Base-by-base conservation (phyloP, 2,888 invertebrate species). In the Scelioninae gen. 1 region DNA sequence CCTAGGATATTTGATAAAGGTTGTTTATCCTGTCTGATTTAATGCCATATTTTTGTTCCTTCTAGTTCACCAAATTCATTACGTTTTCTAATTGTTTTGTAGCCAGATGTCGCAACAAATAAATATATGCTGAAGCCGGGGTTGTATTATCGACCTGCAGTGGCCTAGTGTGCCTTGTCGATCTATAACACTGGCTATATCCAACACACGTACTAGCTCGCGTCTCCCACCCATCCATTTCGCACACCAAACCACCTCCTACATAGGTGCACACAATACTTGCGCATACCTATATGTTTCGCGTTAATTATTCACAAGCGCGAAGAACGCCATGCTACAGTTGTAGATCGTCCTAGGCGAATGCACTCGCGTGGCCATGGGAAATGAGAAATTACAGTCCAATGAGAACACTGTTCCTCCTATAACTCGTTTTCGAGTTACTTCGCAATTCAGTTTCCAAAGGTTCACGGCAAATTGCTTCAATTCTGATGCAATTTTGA, bases 161-260 rank as follows among this genome's bases (percentile, higher is more conserved):
- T 84, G 86, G 86, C 86, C 87, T 86, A 87, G 86, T 87, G 83
- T 84, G 79, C 71, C 84, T 76, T 84, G 84, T 82, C 84, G 84
- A 85, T 85, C 82, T 76, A 75, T 72, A 66, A 81, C 78, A 68
- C 77, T 55, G 62, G 65, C 72, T 72, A 79, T 72, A 79, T 60
- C 65, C 58, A 80, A 81, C 76, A 74, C 69, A 68, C 80, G 68
- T 68, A 80, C 68, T 66, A 68, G 68, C 80, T 74, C n/a, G n/a
- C n/a, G n/a, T 40, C 69, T 31, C 65, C 63, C 55, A 34, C 56
- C 31, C 58, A 65, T 60, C 66, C 66, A 56, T 43, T 69, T 58
- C 63, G 68, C 82, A 78, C 72, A 76, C 81, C 51, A 68, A 71
- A 69, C 47, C 68, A 63, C 1, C 53, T 31, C n/a, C 38, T 34